Evolutionary conservation across 2,888 invertebrate genomes (phyloP).

Genomic region (Ormyrus pomaceus): DNA sequence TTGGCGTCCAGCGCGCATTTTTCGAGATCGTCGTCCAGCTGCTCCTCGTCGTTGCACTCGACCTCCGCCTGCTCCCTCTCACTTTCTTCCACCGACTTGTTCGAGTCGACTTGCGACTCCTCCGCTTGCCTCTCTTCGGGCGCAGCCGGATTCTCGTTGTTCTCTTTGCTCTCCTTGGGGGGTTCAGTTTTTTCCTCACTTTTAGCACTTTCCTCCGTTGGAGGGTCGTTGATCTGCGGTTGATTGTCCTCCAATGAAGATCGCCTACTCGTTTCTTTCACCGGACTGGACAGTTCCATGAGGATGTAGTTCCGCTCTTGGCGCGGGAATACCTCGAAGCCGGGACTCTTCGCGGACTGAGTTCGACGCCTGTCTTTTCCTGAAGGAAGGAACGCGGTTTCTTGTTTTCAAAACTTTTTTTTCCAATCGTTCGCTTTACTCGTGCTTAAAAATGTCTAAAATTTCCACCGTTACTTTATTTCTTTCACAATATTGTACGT

Average conservation of each 20-base stretch:
- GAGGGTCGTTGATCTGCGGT: slow-evolving; percentile 3
- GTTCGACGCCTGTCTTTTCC: slow-evolving; percentile 53
- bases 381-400: background rate
- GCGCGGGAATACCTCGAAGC: slow-evolving; percentile 64
- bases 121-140: background rate
- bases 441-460: too few relatives aligned
- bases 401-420: background rate
- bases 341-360: slow-evolving; percentile 59
- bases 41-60: background rate
- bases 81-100: slow-evolving; percentile 13
- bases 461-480: too few relatives aligned
- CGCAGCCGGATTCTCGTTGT: background rate
- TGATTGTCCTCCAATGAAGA: slow-evolving; percentile 53
- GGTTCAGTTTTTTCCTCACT: background rate
- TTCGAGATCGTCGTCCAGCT: slow-evolving; percentile 44
- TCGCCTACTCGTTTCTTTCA: slow-evolving; percentile 39
- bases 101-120: slow-evolving; percentile 33
- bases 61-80: background rate
- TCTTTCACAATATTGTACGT: background rate
- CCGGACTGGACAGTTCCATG: slow-evolving; percentile 66
- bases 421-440: too few relatives aligned
- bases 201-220: background rate
- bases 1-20: slow-evolving; percentile 51
- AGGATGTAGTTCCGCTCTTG: slow-evolving; percentile 67
- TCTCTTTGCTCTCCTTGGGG: slow-evolving; percentile 43